These are phyloP conservation scores for Drepana falcataria DNA, from an alignment of 2,888 invertebrate genomes.

Conservation along the genomic window DNA sequence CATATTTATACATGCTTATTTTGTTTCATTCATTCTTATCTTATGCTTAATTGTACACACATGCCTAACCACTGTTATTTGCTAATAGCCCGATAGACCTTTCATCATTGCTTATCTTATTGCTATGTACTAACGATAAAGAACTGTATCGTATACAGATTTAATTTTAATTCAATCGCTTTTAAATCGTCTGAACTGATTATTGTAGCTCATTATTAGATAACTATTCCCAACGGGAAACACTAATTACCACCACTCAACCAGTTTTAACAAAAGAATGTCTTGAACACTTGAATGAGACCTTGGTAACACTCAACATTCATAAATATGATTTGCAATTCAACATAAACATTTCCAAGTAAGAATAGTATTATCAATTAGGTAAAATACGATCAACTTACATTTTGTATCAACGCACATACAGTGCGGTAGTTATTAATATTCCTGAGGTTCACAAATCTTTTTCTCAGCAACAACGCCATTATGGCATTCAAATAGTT, in stretches of 20 bases:
- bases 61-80: conserved; percentile 3
- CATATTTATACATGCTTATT: conserved; percentile 13
- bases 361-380: no score
- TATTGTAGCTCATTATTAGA: no score
- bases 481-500: conserved; percentile 24
- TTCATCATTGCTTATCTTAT: conserved; percentile 33
- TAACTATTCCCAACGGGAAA: no score
- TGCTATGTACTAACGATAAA: conserved; percentile 25
- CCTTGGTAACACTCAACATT: no score
- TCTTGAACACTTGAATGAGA: no score
- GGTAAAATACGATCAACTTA: conserved; percentile 35
- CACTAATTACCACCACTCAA: no score
- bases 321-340: no score
- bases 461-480: conserved; percentile 57
- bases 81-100: conserved; percentile 3
- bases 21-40: neutral
- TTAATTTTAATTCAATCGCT: neutral
- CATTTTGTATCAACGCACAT: conserved; percentile 37
- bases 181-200: no score
- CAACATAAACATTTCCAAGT: no score
- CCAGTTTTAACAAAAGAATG: no score
- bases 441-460: conserved; percentile 46
- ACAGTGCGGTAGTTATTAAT: conserved; percentile 44
- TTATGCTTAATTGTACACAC: no score
- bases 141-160: conserved; percentile 4